These are phyloP conservation scores for Molossus alvarezi DNA, from an alignment of 2,797 vertebrate genomes.

Conservation along the genomic window DNA sequence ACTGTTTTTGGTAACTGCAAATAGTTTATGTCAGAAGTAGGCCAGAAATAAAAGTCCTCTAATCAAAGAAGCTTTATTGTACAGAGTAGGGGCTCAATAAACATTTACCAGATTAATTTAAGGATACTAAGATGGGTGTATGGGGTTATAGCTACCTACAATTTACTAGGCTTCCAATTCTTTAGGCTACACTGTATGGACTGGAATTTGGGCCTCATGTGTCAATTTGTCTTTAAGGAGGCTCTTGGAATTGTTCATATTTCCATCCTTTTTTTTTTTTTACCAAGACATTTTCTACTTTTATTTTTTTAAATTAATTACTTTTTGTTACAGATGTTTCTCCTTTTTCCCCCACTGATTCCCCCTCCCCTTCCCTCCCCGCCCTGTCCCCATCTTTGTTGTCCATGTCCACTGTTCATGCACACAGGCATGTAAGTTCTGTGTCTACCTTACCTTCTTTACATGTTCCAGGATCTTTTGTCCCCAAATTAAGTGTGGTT, in stretches of 20 bases:
- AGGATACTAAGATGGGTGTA: neutral
- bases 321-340: too few relatives aligned
- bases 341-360: too few relatives aligned
- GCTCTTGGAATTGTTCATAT: neutral
- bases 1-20: conserved; percentile 6
- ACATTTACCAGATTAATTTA: neutral
- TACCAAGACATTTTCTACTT: too few relatives aligned
- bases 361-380: too few relatives aligned
- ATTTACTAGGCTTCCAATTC: conserved; percentile 19
- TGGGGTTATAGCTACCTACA: neutral
- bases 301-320: too few relatives aligned
- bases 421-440: too few relatives aligned
- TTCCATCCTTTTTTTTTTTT: neutral
- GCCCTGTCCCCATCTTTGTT: too few relatives aligned
- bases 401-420: too few relatives aligned
- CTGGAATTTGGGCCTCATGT: neutral
- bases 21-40: conserved; percentile 14
- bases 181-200: neutral
- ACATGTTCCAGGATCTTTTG: neutral
- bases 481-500: neutral
- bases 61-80: conserved; percentile 2
- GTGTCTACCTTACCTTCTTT: neutral
- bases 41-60: conserved; percentile 12
- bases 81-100: neutral
- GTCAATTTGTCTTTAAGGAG: neutral